phyloP scores from a whole-genome alignment of 2,888 invertebrate species.

The Scelioninae gen. 1 region DNA sequence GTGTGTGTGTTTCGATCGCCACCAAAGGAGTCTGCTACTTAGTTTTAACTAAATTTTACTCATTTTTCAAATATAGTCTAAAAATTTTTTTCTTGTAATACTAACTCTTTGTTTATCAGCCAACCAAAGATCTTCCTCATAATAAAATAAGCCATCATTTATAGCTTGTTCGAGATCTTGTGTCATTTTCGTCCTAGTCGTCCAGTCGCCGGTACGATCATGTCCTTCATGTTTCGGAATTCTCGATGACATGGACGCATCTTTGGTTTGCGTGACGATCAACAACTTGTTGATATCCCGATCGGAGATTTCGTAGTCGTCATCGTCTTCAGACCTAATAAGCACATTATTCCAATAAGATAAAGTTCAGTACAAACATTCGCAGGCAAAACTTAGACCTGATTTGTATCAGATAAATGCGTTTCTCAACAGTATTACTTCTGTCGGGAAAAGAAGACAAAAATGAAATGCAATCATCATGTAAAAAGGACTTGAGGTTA shows the following conservation, averaged over 20 bases:
- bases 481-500: no score
- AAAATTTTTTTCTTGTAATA: neutral
- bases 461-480: conserved; percentile 74
- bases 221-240: conserved; percentile 93
- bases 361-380: no score
- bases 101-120: conserved; percentile 86
- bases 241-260: conserved; percentile 84
- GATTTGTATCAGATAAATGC: no score
- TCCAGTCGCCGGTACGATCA: conserved; percentile 96
- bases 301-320: conserved; percentile 95
- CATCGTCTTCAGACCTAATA: conserved; percentile 90
- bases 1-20: no score
- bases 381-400: no score
- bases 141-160: conserved; percentile 97
- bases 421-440: no score
- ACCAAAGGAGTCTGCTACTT: no score
- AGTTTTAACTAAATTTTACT: no score
- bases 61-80: no score
- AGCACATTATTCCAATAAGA: no score
- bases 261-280: conserved; percentile 93
- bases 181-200: conserved; percentile 95
- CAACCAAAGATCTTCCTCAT: conserved; percentile 97
- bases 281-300: conserved; percentile 96
- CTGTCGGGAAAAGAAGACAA: conserved; percentile 82
- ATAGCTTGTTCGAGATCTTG: conserved; percentile 97